Base-by-base conservation (phyloP, 2,888 invertebrate species). In the Lysandra bellargus region DNA sequence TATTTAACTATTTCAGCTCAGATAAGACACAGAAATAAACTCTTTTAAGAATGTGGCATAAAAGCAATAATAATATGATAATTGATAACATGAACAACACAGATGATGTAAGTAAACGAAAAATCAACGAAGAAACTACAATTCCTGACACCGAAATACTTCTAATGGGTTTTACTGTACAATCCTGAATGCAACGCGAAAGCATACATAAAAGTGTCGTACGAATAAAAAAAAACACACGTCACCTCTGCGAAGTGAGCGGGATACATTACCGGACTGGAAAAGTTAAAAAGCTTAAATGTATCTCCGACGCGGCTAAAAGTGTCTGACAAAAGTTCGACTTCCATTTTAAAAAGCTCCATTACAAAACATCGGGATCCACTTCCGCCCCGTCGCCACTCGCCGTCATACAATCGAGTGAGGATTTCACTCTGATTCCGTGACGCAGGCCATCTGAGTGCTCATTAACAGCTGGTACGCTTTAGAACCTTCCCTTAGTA, bases 231-330 rank as follows among this genome's bases (percentile, higher is more conserved):
- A 90, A 90, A 90, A 90, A 14, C 90, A 90, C 85, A 87, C 88
- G 89, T 90, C 90, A 92, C 90, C 90, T 91, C 87, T 86, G 88
- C 89, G 86, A 89, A 88, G 88, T 90, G 91, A 92, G 91, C 89
- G 88, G 92, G 91, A 92, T 94, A 94, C 93, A 94, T 94, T 94
- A 94, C 93, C 90, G 92, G 92, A 94, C 93, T 93, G 93, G 93
- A 93, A 94, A 94, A 94, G 94, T 94, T 94, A 94, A 94, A 94
- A 94, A 94, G 94, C 94, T 94, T 94, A 94, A 94, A 94, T 94
- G 94, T 94, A 94, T 94, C 93, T 92, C 93, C 89, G 91, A 91
- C 92, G 91, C 91, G 93, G 94, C 94, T 94, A 93, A 94, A 94
- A 94, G 94, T 93, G 92, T 94, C 94, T 93, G 93, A 94, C 94